Percentiles rank a stretch among this genome's conserved stretches.
These are phyloP conservation scores for Phyllotreta cruciferae DNA, from an alignment of 2,888 invertebrate genomes.

Conservation along the genomic window DNA sequence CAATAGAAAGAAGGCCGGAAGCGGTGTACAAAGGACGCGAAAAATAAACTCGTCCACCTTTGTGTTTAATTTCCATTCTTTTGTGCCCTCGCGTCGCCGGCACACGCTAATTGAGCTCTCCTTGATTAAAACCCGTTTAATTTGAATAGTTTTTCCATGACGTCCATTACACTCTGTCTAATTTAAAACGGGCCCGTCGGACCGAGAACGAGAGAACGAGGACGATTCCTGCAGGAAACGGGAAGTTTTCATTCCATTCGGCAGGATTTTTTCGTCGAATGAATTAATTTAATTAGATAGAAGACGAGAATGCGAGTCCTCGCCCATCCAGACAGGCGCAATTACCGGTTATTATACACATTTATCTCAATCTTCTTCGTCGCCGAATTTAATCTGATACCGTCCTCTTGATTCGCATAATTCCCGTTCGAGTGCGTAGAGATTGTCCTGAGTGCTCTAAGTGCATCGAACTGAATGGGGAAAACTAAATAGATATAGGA, in stretches of 20 bases:
- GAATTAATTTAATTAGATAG: no score
- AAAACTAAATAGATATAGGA: slow-evolving; percentile 19
- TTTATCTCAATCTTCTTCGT: slow-evolving; percentile 32
- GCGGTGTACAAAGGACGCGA: no score
- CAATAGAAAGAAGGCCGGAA: no score
- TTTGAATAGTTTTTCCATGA: slow-evolving; percentile 19
- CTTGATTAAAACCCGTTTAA: slow-evolving; percentile 22
- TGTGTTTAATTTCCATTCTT: slow-evolving; percentile 4
- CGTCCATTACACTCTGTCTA: slow-evolving; percentile 4
- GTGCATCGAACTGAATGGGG: slow-evolving; percentile 25
- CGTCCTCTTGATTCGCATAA: slow-evolving; percentile 24
- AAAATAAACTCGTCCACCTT: not conserved
- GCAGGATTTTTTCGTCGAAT: no score
- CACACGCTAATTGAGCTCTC: slow-evolving; percentile 1
- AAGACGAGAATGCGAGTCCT: no score
- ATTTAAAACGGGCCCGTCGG: not conserved
- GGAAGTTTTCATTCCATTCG: no score
- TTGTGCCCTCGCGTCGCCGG: not conserved
- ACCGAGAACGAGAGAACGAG: no score
- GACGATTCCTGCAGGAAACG: no score
- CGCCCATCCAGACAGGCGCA: no score
- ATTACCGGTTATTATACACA: slow-evolving; percentile 7
- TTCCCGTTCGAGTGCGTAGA: slow-evolving; percentile 22
- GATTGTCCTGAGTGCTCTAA: slow-evolving; percentile 25
- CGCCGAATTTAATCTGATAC: slow-evolving; percentile 31